Evolutionary conservation across 2,113 vertebrate species (phyloP), one percentile per base, ranked within the genome.

Genomic region (Siphamia tubifer): DNA sequence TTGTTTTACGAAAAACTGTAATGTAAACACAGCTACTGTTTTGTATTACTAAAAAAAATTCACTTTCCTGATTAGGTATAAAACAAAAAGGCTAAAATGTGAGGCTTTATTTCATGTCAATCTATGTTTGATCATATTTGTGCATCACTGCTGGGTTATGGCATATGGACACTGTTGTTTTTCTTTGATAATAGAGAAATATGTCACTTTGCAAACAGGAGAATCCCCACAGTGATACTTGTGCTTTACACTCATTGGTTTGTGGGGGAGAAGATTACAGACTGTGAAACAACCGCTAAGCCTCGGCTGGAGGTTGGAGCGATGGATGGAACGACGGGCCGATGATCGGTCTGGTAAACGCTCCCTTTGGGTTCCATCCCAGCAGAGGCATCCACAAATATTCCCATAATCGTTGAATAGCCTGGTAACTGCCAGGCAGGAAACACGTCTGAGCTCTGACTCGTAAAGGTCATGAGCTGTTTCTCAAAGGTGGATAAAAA

Each of bases 401-500:
- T 88, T 84, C 80, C 76, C 76, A 85, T 87, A 83, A 87, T 81
- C 67, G 66, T 65, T 8, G 38, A 45, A 76, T 75, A 80, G 39
- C 65, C 36, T 23, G 8, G 42, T 34, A 65, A 74, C 70, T 82
- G 71, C 52, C 53, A 67, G 68, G 52, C 78, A 32, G 65, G 63
- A 67, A 74, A 79, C 82, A 85, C 79, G 81, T 90, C 81, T 70
- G 43, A 84, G 84, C 79, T 88, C 68, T 85, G 69, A 79, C 76
- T 69, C 16, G 60, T 68, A 87, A 90, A 90, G 87, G 86, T 89
- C 89, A 88, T 45, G 30, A 2, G 53, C 79, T 65, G 69, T 73
- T 81, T 38, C 70, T 83, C 75, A 60, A 81, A 75, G 56, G 27
- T 34, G 27, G 68, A 86, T 61, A 77, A 77, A 83, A 85, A 84